Conservation (phyloP, 2,113 vertebrate species). For the Gulo gulo region DNA sequence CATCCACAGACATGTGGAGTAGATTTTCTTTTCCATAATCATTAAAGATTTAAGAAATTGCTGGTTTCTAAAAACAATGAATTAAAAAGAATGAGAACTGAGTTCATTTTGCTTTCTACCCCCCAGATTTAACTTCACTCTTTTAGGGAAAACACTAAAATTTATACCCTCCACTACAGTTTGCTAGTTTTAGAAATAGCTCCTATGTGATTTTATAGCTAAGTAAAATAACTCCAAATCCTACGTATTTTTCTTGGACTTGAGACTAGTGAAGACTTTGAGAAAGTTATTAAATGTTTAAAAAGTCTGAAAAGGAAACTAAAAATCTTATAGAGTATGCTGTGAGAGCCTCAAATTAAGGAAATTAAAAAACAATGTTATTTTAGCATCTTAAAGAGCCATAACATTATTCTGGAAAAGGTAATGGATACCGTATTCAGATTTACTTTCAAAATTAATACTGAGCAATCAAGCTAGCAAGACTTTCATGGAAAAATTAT, state of each 20-base stretch:
- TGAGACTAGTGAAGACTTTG: conserved; percentile 26
- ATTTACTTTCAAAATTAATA: conserved; percentile 44
- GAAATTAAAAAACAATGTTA: neutral
- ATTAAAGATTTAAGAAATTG: neutral
- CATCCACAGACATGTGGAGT: neutral
- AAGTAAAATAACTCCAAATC: conserved; percentile 37
- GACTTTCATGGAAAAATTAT: neutral
- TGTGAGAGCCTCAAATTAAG: neutral
- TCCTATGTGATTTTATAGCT: neutral
- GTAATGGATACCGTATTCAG: neutral
- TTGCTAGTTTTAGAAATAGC: conserved; percentile 45
- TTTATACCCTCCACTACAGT: neutral
- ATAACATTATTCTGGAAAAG: neutral
- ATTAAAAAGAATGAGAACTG: neutral
- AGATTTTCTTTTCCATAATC: neutral
- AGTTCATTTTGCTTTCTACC: conserved; percentile 3
- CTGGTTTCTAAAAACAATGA: conserved; percentile 6
- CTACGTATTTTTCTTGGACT: neutral
- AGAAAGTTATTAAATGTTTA: neutral
- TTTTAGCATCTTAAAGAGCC: neutral
- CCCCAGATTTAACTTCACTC: neutral
- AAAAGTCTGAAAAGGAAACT: conserved; percentile 32
- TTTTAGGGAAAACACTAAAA: conserved; percentile 9
- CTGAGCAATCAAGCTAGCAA: conserved; percentile 18
- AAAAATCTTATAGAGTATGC: neutral